Evolutionary conservation across 2,888 invertebrate genomes (phyloP), one percentile per base, ranked within the genome.

Genomic region (Agonopterix subpropinquella): DNA sequence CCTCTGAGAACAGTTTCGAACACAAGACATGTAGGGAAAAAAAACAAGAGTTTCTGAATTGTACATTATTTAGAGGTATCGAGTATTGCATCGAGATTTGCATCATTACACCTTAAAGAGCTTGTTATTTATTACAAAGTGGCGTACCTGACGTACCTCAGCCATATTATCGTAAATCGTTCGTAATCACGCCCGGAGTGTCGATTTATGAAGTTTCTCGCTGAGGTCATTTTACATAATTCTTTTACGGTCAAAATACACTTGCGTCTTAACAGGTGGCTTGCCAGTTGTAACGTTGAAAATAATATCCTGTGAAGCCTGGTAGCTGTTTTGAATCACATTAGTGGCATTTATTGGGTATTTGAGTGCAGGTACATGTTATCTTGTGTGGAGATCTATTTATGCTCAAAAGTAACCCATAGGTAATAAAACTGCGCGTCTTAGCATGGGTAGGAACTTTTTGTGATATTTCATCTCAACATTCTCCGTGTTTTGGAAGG

Each of bases 141-240:
- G 49, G 49, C 11, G 41, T 47, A 43, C 42, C 37, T 41, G 28
- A 28, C 28, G 28, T 28, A 28, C 28, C 28, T 5, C 36, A 11
- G 64, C 61, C 55, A 65, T 67, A 68, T 63, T 61, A 58, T 58
- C 62, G 65, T 72, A 72, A 75, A 74, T 70, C 62, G 66, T 64
- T 59, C 58, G 67, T 73, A 73, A 77, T 76, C 75, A 68, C 56
- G 61, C 59, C 62, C 47, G 53, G 60, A 51, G 54, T 66, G 65
- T 67, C 73, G 70, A 77, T 77, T 78, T 75, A 79, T 74, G 68
- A 65, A 71, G 54, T 54, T 55, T 51, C 56, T 42, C 42, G 42
- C 47, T 18, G 57, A 59, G 64, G 64, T 71, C 71, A 67, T 65
- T 73, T 70, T 70, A 68, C 75, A 78, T 77, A 75, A 77, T 71